Evolutionary conservation across 2,113 vertebrate species (phyloP).

Genomic region (Apodemus sylvaticus): DNA sequence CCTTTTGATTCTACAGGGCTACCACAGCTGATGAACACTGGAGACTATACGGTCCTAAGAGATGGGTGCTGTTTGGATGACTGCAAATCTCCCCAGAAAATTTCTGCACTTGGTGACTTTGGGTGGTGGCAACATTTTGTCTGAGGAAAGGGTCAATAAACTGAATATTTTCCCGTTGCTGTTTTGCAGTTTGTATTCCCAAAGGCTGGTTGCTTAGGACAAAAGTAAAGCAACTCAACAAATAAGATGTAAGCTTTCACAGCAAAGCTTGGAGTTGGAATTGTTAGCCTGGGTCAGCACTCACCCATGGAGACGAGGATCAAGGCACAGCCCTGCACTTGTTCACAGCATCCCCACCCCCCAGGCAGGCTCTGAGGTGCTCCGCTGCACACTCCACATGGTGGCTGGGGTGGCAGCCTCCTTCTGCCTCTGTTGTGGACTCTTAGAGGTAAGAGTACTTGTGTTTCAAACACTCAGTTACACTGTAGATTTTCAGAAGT

Average conservation of each 20-base stretch:
- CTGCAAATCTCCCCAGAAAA: neutral
- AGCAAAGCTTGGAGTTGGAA: neutral
- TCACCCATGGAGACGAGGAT: neutral
- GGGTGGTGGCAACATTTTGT: neutral
- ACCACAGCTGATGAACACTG: neutral
- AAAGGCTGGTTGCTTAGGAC: neutral
- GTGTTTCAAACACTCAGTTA: conserved; percentile 55
- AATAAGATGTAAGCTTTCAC: neutral
- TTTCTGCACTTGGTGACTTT: too few species aligned
- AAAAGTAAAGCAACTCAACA: conserved; percentile 26
- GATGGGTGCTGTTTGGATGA: neutral
- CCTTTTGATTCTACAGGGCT: neutral
- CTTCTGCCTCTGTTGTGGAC: neutral
- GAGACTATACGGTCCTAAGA: neutral
- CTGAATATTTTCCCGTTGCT: neutral
- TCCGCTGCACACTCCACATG: neutral
- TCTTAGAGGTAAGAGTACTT: conserved; percentile 40
- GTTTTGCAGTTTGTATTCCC: neutral
- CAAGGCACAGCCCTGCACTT: neutral
- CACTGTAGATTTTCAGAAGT: conserved; percentile 51
- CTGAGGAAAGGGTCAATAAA: neutral
- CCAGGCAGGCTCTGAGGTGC: neutral
- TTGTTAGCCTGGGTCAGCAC: neutral
- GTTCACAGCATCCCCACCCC: neutral
- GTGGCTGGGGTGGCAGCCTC: neutral